Evolutionary conservation across 2,797 vertebrate genomes (phyloP).

Genomic region (Cichlasoma orientale): DNA sequence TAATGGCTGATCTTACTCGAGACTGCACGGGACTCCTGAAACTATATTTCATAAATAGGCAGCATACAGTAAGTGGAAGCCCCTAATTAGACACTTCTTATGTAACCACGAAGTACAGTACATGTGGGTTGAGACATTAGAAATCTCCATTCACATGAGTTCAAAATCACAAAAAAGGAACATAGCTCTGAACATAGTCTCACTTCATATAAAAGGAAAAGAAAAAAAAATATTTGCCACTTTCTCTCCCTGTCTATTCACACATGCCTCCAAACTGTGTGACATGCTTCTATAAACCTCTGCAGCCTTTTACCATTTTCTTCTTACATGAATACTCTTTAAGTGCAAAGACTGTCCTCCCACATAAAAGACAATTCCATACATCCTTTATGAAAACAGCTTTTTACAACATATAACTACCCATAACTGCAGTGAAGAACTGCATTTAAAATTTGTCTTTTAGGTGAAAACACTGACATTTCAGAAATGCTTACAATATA

Average conservation of each 20-base stretch:
- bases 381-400: too few species aligned
- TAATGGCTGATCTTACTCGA: neutral
- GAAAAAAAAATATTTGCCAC: neutral
- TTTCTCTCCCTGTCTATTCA: neutral
- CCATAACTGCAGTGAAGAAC: too few species aligned
- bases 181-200: neutral
- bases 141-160: constrained; percentile 8
- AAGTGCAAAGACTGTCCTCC: too few species aligned
- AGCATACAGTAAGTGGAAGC: constrained; percentile 16
- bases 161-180: neutral
- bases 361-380: too few species aligned
- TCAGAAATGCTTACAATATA: too few species aligned
- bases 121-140: constrained; percentile 33
- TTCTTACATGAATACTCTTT: too few species aligned
- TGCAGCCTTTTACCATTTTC: too few species aligned
- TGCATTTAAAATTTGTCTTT: too few species aligned
- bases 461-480: too few species aligned
- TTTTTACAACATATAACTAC: too few species aligned
- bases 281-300: neutral
- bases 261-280: neutral
- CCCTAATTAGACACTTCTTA: constrained; percentile 40
- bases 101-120: constrained; percentile 12
- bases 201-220: neutral
- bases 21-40: neutral
- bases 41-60: constrained; percentile 12